Conservation (phyloP, 2,113 vertebrate species). For the Maccullochella peelii region DNA sequence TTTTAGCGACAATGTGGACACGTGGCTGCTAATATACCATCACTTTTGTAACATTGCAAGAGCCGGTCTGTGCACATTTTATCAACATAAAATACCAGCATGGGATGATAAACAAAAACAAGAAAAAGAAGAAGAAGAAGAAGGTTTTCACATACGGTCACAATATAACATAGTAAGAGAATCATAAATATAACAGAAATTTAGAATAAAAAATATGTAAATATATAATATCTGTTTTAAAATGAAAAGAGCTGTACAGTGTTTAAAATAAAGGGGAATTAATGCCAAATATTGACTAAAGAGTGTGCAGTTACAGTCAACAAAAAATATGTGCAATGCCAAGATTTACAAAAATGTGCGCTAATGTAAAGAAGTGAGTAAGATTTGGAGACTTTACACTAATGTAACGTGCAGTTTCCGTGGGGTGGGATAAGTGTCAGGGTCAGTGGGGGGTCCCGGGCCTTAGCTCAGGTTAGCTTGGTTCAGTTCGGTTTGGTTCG, state of each 20-base stretch:
- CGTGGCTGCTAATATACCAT: not conserved
- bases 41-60: not conserved
- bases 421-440: not conserved
- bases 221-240: no score
- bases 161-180: not conserved
- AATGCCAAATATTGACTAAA: no score
- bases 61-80: not conserved
- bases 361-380: not conserved
- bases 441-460: no score
- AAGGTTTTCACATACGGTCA: no score
- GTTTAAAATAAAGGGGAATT: no score
- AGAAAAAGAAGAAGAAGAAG: not conserved
- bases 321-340: not conserved
- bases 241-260: no score
- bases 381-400: not conserved
- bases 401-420: not conserved
- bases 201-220: not conserved
- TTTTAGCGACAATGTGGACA: not conserved
- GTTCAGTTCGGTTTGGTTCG: constrained; percentile 36
- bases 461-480: not conserved
- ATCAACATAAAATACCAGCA: not conserved
- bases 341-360: no score
- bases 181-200: not conserved
- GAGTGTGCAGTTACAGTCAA: not conserved
- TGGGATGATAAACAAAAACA: not conserved